Base-by-base conservation (phyloP, 2,797 vertebrate genomes). In the Melanotaenia boesemani region DNA sequence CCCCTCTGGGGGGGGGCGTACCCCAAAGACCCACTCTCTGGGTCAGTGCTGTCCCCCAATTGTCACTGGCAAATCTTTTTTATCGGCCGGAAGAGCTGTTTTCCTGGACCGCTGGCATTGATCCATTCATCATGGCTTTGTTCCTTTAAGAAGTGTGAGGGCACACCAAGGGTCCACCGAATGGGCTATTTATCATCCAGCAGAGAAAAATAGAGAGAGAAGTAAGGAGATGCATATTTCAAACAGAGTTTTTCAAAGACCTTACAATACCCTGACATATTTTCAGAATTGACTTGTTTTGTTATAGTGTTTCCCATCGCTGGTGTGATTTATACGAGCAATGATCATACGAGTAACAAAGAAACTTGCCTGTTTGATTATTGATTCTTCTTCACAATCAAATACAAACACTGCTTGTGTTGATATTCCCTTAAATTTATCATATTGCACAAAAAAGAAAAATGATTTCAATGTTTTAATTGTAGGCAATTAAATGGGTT, bases 61-160 rank as follows among this genome's bases (percentile, higher is more conserved):
- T 96, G 94, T 96, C 96, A 95, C 93, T 95, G 93, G 93, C 90
- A 91, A 93, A 95, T 96, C 94, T 95, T 96, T 95, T 95, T 96
- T 93, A 95, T 95, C 89, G 93, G 93, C 92, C 92, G 89, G 94
- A 93, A 95, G 91, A 94, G 90, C 88, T 91, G 86, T 94, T 95
- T 94, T 92, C 92, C 92, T 94, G 94, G 83, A 92, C 81, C 84
- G 93, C 90, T 95, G 90, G 89, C 93, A 92, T 94, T 95, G 95
- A 94, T 96, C 91, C 93, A 96, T 95, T 96, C 95, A 95, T 96
- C 93, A 90, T 94, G 92, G 93, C 88, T 95, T 95, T 96, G 93
- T 95, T 94, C 93, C 92, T 95, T 93, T 89, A 96, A 95, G 94
- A 96, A 96, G 94, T 95, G 93, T 82, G 89, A 95, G 95, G 91